Percentiles rank a stretch among this genome's conserved stretches.
These are phyloP conservation scores for Physocephala rufipes DNA, from an alignment of 2,888 invertebrate genomes.

Conservation along the genomic window DNA sequence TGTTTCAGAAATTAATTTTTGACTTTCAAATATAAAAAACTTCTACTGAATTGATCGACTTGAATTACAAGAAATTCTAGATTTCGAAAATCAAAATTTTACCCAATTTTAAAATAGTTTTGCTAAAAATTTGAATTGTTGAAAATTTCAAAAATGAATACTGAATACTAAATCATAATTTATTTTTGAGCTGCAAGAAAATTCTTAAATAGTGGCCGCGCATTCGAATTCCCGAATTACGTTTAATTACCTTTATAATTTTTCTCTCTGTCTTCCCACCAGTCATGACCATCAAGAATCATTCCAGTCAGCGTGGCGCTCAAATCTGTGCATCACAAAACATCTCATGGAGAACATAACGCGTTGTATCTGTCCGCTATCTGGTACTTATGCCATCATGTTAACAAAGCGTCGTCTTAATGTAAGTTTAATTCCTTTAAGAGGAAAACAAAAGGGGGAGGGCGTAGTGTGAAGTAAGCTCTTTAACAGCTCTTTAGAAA, in stretches of 20 bases:
- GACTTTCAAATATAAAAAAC: too few relatives aligned
- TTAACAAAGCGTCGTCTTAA: conserved; percentile 68
- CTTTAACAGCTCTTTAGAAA: background rate
- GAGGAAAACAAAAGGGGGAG: conserved; percentile 22
- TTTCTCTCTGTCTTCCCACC: conserved; percentile 27
- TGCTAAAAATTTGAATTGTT: too few relatives aligned
- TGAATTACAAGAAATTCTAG: conserved; percentile 14
- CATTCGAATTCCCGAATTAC: too few relatives aligned
- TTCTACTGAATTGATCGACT: too few relatives aligned
- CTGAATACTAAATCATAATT: background rate
- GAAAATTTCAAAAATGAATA: background rate
- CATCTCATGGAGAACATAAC: conserved; percentile 67
- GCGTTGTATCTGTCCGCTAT: conserved; percentile 71
- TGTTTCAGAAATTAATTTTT: too few relatives aligned
- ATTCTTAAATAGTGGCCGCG: too few relatives aligned
- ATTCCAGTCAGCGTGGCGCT: conserved; percentile 71
- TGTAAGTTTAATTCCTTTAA: conserved; percentile 61
- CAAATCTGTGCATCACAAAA: conserved; percentile 70
- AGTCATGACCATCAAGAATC: conserved; percentile 66
- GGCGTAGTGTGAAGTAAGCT: background rate
- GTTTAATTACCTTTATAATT: background rate
- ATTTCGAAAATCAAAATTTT: conserved; percentile 23
- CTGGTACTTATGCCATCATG: conserved; percentile 74
- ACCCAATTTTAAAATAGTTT: background rate
- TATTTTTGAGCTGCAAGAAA: too few relatives aligned